These are phyloP conservation scores for Pterocles gutturalis DNA, from an alignment of 2,113 vertebrate species.

Conservation along the genomic window DNA sequence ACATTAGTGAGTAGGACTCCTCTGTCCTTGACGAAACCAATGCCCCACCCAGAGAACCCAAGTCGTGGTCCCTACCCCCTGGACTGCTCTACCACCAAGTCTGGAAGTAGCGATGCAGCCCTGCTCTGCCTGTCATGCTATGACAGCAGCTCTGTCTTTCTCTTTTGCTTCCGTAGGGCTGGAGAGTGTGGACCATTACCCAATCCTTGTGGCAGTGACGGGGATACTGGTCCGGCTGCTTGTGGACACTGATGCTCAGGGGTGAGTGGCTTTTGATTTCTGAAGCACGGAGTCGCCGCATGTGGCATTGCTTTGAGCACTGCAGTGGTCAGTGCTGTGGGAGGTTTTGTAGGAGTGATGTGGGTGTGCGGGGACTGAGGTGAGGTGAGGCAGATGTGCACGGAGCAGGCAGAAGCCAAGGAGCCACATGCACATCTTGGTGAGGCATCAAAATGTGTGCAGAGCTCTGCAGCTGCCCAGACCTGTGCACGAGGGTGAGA, in stretches of 20 bases:
- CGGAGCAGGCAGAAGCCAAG: neutral
- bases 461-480: neutral
- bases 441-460: neutral
- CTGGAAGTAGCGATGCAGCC: neutral
- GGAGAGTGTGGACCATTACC: conserved; percentile 98
- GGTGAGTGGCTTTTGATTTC: conserved; percentile 80
- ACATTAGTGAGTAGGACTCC: neutral
- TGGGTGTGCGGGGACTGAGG: fast-evolving
- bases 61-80: neutral
- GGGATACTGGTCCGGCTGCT: conserved; percentile 93
- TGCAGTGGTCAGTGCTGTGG: neutral
- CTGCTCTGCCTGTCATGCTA: fast-evolving
- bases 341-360: neutral
- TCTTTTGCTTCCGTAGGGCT: conserved; percentile 78
- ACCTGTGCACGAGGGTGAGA: neutral
- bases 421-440: neutral
- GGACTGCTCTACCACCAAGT: neutral
- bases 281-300: fast-evolving
- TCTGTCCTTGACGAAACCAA: neutral
- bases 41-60: neutral
- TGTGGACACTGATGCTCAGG: conserved; percentile 87
- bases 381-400: fast-evolving
- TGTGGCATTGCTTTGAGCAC: neutral
- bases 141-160: neutral
- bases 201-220: conserved; percentile 95